Percentiles rank a stretch among this genome's conserved stretches.
Evolutionary conservation across 1,140 invertebrate species (phyloP).

Genomic region (Mya arenaria): DNA sequence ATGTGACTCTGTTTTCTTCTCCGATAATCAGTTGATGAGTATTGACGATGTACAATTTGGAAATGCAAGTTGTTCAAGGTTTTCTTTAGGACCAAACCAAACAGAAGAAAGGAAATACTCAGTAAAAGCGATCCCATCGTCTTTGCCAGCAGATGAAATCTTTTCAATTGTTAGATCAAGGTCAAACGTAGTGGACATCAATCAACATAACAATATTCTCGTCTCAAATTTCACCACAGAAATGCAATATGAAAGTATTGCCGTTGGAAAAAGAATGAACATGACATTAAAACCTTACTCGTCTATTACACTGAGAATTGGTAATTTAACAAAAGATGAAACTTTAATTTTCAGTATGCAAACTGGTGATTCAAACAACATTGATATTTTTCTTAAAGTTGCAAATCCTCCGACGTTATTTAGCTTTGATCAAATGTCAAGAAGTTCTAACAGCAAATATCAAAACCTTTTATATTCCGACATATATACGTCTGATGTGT

Average conservation of each 20-base stretch:
- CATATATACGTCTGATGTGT: neutral
- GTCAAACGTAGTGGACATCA: slow-evolving; percentile 17
- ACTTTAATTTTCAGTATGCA: slow-evolving; percentile 9
- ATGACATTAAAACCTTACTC: neutral
- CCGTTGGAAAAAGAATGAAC: neutral
- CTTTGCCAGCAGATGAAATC: neutral
- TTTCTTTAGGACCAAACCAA: neutral
- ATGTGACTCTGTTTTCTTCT: slow-evolving; percentile 37
- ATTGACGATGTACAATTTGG: slow-evolving; percentile 3
- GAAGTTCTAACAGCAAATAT: neutral
- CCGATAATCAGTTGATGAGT: neutral
- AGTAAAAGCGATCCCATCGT: neutral
- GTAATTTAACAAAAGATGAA: neutral
- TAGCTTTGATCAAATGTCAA: slow-evolving; percentile 13
- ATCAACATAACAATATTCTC: slow-evolving; percentile 16
- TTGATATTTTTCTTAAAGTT: slow-evolving; percentile 1
- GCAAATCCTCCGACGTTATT: slow-evolving; percentile 2
- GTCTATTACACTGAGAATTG: neutral
- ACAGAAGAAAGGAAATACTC: neutral
- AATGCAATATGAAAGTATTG: neutral
- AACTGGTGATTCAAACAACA: neutral
- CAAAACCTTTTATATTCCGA: neutral
- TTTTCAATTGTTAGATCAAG: neutral
- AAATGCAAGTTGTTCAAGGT: neutral
- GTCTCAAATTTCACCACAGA: neutral